Percentiles rank a stretch among this genome's conserved stretches.
Conservation (phyloP, 2,113 vertebrate species). For the Phodopus roborovskii region DNA sequence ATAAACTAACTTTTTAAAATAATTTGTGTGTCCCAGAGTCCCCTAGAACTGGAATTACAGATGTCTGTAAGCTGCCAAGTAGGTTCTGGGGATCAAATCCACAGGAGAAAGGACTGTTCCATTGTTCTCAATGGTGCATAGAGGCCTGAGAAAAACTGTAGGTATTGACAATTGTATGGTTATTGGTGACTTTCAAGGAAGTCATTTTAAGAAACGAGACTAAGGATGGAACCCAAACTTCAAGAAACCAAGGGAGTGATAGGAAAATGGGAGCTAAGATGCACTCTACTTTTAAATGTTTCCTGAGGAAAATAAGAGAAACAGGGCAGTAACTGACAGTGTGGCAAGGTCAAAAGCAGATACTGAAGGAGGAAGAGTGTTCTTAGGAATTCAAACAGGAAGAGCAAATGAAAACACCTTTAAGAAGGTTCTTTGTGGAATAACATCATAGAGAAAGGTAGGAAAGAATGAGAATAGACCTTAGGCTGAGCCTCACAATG, state of each 20-base stretch:
- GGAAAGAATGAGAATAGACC: neutral
- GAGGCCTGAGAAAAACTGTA: neutral
- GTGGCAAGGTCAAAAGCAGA: neutral
- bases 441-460: neutral
- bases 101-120: neutral
- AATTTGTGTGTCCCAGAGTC: too few species aligned
- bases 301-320: conserved; percentile 1
- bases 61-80: too few species aligned
- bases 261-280: neutral
- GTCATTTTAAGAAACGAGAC: conserved; percentile 6
- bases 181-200: neutral
- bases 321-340: neutral
- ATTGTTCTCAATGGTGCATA: neutral
- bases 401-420: conserved; percentile 7
- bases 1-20: neutral
- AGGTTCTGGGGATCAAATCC: neutral
- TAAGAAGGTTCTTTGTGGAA: neutral
- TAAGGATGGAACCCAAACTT: neutral
- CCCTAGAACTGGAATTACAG: too few species aligned
- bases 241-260: neutral
- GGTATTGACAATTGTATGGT: neutral
- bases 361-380: neutral
- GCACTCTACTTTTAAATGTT: neutral
- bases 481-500: neutral
- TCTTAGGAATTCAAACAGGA: neutral